Percentiles rank a stretch among this genome's conserved stretches.
These are phyloP conservation scores for Drosophila mojavensis DNA, from an alignment of 1,140 invertebrate species.

Conservation along the genomic window DNA sequence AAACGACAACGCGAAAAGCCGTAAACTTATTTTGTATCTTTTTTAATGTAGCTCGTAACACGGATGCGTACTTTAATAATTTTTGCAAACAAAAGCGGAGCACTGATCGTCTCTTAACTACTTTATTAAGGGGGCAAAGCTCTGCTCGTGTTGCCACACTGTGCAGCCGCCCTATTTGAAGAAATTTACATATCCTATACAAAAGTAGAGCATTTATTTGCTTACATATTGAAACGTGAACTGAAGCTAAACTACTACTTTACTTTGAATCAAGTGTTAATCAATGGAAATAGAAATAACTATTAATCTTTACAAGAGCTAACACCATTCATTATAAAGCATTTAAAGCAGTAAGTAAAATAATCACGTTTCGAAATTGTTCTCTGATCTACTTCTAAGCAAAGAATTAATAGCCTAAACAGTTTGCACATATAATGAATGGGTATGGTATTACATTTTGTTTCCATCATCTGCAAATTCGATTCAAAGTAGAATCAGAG, in stretches of 20 bases:
- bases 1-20: slow-evolving; percentile 60
- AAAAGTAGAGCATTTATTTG: not conserved
- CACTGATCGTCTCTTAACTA: slow-evolving; percentile 34
- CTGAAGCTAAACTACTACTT: not conserved
- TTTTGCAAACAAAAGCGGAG: slow-evolving; percentile 61
- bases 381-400: too few species aligned
- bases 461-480: too few species aligned
- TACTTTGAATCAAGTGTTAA: not conserved
- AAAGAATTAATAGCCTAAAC: too few species aligned
- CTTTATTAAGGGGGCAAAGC: slow-evolving; percentile 9
- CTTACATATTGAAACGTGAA: not conserved
- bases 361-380: too few species aligned
- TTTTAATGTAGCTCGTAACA: slow-evolving; percentile 48
- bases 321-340: too few species aligned
- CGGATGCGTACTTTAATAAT: slow-evolving; percentile 56
- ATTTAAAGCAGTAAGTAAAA: too few species aligned
- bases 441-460: too few species aligned
- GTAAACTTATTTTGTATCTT: slow-evolving; percentile 55
- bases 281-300: too few species aligned
- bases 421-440: too few species aligned
- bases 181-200: slow-evolving; percentile 3
- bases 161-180: not conserved
- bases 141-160: slow-evolving; percentile 33
- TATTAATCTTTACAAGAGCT: too few species aligned
- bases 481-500: too few species aligned